These are phyloP conservation scores for Unio pictorum DNA, from an alignment of 2,888 invertebrate species.

Conservation along the genomic window DNA sequence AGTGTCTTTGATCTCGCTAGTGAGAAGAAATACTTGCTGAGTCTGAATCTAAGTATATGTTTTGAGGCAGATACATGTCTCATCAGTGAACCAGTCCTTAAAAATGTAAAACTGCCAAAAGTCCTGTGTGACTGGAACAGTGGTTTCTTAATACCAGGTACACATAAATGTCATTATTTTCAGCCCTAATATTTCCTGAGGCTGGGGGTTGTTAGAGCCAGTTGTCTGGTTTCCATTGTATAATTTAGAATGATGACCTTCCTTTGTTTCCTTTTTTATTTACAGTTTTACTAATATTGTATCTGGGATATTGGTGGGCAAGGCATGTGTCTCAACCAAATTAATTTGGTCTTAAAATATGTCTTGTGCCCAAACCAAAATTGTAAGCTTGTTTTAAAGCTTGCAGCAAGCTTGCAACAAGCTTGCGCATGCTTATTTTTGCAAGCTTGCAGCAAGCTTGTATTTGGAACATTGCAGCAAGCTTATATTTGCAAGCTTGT, in stretches of 20 bases:
- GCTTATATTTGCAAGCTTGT: no score
- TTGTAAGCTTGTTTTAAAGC: no score
- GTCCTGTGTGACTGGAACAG: slow-evolving; percentile 21
- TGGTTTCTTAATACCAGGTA: slow-evolving; percentile 16
- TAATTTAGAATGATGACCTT: background rate
- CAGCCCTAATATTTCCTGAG: background rate
- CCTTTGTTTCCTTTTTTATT: slow-evolving; percentile 2
- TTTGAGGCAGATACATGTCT: slow-evolving; percentile 29
- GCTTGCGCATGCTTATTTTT: no score
- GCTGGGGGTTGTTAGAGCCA: no score
- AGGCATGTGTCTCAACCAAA: no score
- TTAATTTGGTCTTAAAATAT: no score
- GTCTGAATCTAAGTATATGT: slow-evolving; percentile 31
- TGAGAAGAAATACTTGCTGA: slow-evolving; percentile 32
- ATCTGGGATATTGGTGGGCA: no score
- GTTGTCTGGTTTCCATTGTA: background rate
- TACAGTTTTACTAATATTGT: slow-evolving; percentile 8
- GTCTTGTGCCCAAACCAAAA: no score
- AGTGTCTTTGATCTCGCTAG: slow-evolving; percentile 24
- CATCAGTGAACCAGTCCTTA: slow-evolving; percentile 19
- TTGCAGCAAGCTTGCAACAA: no score
- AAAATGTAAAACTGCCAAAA: slow-evolving; percentile 25
- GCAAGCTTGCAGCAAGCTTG: no score
- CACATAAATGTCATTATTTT: background rate
- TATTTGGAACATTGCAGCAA: no score